Conservation (phyloP, 2,113 vertebrate genomes). For the Nothobranchius furzeri region DNA sequence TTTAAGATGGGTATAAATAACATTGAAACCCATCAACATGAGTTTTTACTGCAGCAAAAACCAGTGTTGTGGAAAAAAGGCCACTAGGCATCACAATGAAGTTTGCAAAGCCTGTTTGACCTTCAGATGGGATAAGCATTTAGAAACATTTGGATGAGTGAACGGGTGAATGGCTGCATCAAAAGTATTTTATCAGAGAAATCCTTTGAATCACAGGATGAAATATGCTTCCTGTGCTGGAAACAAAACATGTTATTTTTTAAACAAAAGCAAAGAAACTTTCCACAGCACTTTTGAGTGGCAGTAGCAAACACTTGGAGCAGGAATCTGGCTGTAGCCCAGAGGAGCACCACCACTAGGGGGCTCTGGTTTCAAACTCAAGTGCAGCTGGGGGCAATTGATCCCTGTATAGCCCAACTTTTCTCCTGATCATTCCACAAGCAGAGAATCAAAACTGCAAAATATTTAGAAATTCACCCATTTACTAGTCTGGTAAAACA, state of each 20-base stretch:
- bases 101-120: background rate
- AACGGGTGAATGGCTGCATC: conserved; percentile 8
- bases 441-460: background rate
- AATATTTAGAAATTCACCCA: background rate
- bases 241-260: background rate
- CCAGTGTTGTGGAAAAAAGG: background rate
- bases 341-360: conserved; percentile 74
- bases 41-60: background rate
- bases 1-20: no score
- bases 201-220: conserved; percentile 5
- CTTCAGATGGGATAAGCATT: conserved; percentile 4
- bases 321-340: conserved; percentile 46
- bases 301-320: conserved; percentile 8
- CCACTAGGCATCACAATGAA: background rate
- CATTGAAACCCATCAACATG: background rate
- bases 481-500: background rate
- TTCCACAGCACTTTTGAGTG: background rate
- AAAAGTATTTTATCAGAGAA: background rate
- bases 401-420: conserved; percentile 5
- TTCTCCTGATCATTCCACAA: background rate
- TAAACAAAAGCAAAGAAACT: background rate
- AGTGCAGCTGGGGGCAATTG: conserved; percentile 57
- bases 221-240: background rate
- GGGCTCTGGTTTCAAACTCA: conserved; percentile 79
- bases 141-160: background rate